phyloP scores from a whole-genome alignment of 1,140 invertebrate genomes.

The Pissodes strobi region DNA sequence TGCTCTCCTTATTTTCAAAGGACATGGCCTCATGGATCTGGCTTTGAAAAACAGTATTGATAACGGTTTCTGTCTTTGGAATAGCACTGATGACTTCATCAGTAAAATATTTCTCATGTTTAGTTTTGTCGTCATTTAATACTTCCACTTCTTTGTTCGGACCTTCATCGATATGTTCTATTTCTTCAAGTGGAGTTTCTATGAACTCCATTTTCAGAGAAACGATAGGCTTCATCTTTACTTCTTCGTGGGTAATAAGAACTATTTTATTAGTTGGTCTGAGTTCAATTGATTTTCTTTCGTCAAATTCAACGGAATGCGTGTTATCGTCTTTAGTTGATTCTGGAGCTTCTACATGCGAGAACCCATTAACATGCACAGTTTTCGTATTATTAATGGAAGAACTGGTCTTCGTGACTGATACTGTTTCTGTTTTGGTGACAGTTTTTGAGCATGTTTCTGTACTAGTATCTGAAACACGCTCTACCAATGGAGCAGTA shows the following conservation, averaged over 20 bases:
- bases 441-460: slow-evolving; percentile 8
- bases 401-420: slow-evolving; percentile 7
- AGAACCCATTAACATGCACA: neutral
- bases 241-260: slow-evolving; percentile 70
- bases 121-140: neutral
- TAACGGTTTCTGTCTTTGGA: slow-evolving; percentile 1
- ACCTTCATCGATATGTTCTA: slow-evolving; percentile 3
- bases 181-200: slow-evolving; percentile 36
- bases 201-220: slow-evolving; percentile 64
- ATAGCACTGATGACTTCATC: slow-evolving; percentile 1
- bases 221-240: slow-evolving; percentile 66
- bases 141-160: slow-evolving; percentile 10
- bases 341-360: neutral
- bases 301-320: neutral
- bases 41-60: neutral
- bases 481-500: no score
- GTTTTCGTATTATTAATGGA: slow-evolving; percentile 1
- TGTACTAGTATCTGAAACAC: no score
- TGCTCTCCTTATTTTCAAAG: neutral
- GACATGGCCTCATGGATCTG: neutral
- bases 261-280: slow-evolving; percentile 63
- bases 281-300: slow-evolving; percentile 4
- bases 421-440: slow-evolving; percentile 1
- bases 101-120: neutral
- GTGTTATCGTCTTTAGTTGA: neutral